phyloP scores from a whole-genome alignment of 2,797 vertebrate species.

The Lophotriccus pileatus region DNA sequence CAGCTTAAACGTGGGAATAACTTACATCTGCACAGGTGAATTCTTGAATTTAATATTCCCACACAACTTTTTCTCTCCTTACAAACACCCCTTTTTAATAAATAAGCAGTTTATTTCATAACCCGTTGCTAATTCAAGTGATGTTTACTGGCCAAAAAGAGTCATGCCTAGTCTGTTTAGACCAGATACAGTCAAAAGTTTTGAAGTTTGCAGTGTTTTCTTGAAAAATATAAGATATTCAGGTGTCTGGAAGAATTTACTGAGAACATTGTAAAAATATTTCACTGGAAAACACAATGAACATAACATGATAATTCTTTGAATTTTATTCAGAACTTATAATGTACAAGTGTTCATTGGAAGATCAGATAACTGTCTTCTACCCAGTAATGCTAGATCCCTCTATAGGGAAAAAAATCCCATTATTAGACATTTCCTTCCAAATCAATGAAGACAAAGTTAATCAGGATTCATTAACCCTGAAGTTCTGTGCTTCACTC shows the following conservation, averaged over 20 bases:
- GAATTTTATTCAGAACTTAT: background rate
- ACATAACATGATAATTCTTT: background rate
- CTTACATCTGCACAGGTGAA: background rate
- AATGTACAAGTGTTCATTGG: background rate
- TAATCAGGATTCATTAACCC: constrained; percentile 29
- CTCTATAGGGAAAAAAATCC: background rate
- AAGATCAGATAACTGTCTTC: background rate
- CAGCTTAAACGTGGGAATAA: background rate
- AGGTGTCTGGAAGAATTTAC: background rate
- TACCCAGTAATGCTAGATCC: background rate
- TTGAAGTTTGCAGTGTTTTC: background rate
- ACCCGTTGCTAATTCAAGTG: background rate
- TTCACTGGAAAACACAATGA: background rate
- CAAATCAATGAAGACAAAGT: background rate
- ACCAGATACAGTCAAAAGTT: background rate
- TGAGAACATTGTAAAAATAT: background rate
- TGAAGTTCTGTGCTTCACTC: background rate
- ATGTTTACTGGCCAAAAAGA: background rate
- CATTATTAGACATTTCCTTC: background rate
- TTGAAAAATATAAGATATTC: background rate
- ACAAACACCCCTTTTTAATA: background rate
- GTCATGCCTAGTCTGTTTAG: background rate
- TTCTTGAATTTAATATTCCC: background rate
- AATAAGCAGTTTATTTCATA: background rate
- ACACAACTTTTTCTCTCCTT: background rate